Percentiles rank a stretch among this genome's conserved stretches.
Conservation (phyloP, 1,140 invertebrate species). For the Caenorhabditis brenneri region DNA sequence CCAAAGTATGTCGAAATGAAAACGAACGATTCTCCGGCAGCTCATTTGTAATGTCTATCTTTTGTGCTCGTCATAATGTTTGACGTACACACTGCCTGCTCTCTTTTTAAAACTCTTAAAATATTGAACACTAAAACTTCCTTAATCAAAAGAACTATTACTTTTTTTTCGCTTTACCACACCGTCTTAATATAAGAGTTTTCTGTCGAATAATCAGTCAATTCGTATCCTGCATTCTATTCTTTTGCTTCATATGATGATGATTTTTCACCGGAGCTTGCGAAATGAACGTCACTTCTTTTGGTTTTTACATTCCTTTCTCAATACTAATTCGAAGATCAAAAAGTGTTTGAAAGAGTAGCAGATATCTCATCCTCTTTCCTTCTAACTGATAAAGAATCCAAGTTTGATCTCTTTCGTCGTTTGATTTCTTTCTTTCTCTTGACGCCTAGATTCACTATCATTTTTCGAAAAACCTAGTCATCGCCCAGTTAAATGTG, state of each 20-base stretch:
- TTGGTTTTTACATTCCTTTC: background rate
- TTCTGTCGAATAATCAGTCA: background rate
- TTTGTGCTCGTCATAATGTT: no score
- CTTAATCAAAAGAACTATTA: no score
- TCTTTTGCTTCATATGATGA: background rate
- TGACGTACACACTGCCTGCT: no score
- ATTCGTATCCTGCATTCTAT: constrained; percentile 11
- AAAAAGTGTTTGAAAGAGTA: background rate
- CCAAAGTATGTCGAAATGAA: no score
- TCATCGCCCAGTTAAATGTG: constrained; percentile 12
- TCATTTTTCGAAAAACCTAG: background rate
- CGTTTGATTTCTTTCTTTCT: constrained; percentile 9
- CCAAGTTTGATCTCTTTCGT: constrained; percentile 7
- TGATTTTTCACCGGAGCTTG: background rate
- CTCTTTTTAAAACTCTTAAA: no score
- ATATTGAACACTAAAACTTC: no score
- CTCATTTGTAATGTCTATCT: no score
- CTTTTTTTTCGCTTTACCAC: background rate
- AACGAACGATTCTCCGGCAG: no score
- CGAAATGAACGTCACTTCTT: constrained; percentile 18
- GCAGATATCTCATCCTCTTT: background rate
- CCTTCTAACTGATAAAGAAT: background rate
- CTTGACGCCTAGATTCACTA: no score
- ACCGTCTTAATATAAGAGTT: no score
- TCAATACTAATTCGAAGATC: background rate